Conservation (phyloP, 2,888 invertebrate species). For the Amphimallon solstitiale region DNA sequence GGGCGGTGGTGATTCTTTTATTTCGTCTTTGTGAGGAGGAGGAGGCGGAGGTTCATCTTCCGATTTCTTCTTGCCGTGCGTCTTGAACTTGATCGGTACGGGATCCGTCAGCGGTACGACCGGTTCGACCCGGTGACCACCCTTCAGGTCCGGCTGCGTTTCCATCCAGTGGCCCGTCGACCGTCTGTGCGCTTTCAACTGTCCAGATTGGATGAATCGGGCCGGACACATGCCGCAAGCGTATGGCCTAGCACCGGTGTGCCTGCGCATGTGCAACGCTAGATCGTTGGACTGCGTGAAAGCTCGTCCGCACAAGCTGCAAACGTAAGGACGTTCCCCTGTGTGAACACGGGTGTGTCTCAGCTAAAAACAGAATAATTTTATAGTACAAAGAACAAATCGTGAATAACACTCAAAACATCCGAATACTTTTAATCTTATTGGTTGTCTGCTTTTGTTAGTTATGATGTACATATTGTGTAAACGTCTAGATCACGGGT, state of each 20-base stretch:
- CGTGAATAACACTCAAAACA: too few relatives aligned
- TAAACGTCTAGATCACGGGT: too few relatives aligned
- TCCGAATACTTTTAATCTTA: too few relatives aligned
- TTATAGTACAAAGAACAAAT: too few relatives aligned
- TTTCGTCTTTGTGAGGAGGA: slow-evolving; percentile 21
- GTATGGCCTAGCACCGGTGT: slow-evolving; percentile 76
- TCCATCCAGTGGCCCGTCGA: slow-evolving; percentile 70
- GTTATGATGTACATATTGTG: too few relatives aligned
- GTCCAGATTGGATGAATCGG: slow-evolving; percentile 73
- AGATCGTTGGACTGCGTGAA: slow-evolving; percentile 80
- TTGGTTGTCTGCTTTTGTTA: too few relatives aligned
- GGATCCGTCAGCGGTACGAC: slow-evolving; percentile 60
- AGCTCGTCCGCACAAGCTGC: slow-evolving; percentile 61
- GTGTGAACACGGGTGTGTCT: slow-evolving; percentile 63
- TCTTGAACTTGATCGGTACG: slow-evolving; percentile 60
- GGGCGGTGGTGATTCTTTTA: background rate
- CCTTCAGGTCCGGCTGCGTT: slow-evolving; percentile 61
- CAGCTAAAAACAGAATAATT: slow-evolving; percentile 52
- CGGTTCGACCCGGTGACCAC: slow-evolving; percentile 61
- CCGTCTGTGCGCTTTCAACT: slow-evolving; percentile 71
- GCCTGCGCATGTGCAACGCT: slow-evolving; percentile 74
- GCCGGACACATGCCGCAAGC: slow-evolving; percentile 75
- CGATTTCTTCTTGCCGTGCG: slow-evolving; percentile 52
- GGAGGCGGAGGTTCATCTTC: too few relatives aligned
- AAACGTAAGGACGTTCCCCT: slow-evolving; percentile 63